Base-by-base conservation (phyloP, 1,140 invertebrate species). In the Papilio dardanus region DNA sequence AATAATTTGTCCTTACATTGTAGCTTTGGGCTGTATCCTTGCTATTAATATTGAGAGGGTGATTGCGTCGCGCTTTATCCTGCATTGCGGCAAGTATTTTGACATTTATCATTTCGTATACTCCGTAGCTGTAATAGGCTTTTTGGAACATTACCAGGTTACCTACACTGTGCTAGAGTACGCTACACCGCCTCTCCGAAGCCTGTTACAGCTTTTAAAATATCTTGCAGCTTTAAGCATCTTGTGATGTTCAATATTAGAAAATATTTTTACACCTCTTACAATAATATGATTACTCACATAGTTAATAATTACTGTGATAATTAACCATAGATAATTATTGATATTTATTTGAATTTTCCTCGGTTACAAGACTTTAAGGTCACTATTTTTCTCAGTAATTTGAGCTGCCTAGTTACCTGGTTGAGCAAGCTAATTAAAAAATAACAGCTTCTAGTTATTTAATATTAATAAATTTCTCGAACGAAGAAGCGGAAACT, bases 121-220 rank as follows among this genome's bases (percentile, higher is more conserved):
- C 79, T n/a, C 71, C 80, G 77, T 76, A 77, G 82, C 80, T 83
- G 78, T 90, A 90, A 90, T 89, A 90, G 83, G 86, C 83, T 87
- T 91, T 91, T 92, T 92, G 90, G 89, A 92, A 90, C 89, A 86
- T 88, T 90, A 91, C 89, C 89, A 91, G 88, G 78, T 83, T 84
- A 84, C 83, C 81, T 86, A 83, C 82, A 79, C 77, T 77, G 78
- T 81, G 74, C 68, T 76, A 50, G 66, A 46, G 67, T 68, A 74
- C 74, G 69, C 65, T 74, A 75, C 80, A 74, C 74, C 42, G 77
- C 16, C 54, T 65, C 28, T 58, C 33, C 42, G 14, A 33, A n/a
- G 46, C 69, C 40, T 71, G 54, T 54, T 71, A 73, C 30, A 8
- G 31, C 30, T 54, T 58, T 73, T 71, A 50, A 73, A 58, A 73